Evolutionary conservation across 2,113 vertebrate genomes (phyloP).

Genomic region (Mus spicilegus): DNA sequence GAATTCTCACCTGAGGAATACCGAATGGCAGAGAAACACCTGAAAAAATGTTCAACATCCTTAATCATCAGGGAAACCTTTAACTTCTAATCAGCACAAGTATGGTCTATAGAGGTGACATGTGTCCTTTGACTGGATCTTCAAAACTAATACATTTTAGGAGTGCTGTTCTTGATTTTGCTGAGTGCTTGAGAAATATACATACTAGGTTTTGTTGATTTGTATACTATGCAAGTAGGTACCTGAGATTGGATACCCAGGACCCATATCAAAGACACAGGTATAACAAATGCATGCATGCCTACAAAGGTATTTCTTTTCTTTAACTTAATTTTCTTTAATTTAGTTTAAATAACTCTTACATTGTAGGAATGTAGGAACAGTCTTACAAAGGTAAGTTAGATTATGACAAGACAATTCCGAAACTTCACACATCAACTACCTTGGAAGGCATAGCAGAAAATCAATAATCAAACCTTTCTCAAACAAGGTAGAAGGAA

Average conservation of each 20-base stretch:
- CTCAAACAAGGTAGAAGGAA: background rate
- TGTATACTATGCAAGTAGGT: background rate
- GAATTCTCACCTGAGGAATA: no score
- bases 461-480: background rate
- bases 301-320: background rate
- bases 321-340: no score
- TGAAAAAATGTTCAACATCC: no score
- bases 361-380: no score
- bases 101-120: slow-evolving; percentile 34
- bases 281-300: background rate
- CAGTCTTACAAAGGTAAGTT: background rate
- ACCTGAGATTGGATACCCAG: background rate
- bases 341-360: no score
- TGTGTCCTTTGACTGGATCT: background rate
- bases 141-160: slow-evolving; percentile 8
- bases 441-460: no score
- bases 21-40: no score
- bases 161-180: background rate
- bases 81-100: background rate
- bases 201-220: no score
- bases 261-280: background rate
- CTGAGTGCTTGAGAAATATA: background rate
- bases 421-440: background rate
- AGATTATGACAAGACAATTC: background rate
- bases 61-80: no score